Percentiles rank a stretch among this genome's conserved stretches.
Conservation (phyloP, 2,113 vertebrate species). For the Ailuropoda melanoleuca region DNA sequence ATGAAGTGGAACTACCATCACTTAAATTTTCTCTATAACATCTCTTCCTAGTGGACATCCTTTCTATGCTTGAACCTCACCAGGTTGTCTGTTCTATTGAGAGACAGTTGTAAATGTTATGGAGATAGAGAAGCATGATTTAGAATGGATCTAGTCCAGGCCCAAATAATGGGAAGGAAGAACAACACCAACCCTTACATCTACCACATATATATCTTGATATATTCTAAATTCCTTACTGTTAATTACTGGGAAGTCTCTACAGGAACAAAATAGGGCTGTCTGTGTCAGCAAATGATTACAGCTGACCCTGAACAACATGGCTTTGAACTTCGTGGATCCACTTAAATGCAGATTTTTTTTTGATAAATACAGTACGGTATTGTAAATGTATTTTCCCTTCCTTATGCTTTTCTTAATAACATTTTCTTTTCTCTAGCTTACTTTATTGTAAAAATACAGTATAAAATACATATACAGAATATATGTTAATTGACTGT, state of each 20-base stretch:
- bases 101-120: not conserved
- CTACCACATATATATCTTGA: not conserved
- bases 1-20: not conserved
- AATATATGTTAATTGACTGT: not conserved
- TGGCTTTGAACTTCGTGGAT: not conserved
- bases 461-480: not conserved
- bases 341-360: not conserved
- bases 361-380: not conserved
- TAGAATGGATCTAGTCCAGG: not conserved
- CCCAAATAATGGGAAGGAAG: not conserved
- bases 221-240: slow-evolving; percentile 2
- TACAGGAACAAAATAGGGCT: not conserved
- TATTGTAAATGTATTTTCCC: not conserved
- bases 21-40: slow-evolving; percentile 25
- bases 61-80: not conserved
- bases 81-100: not conserved
- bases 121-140: not conserved
- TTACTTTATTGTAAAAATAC: not conserved
- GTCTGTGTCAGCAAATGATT: not conserved
- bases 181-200: not conserved
- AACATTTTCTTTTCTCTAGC: not conserved
- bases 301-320: not conserved
- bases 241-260: not conserved
- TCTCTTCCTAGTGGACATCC: slow-evolving; percentile 15
- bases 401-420: not conserved